Evolutionary conservation across 2,888 invertebrate species (phyloP), one percentile per base, ranked within the genome.

Genomic region (Julus scanicus): DNA sequence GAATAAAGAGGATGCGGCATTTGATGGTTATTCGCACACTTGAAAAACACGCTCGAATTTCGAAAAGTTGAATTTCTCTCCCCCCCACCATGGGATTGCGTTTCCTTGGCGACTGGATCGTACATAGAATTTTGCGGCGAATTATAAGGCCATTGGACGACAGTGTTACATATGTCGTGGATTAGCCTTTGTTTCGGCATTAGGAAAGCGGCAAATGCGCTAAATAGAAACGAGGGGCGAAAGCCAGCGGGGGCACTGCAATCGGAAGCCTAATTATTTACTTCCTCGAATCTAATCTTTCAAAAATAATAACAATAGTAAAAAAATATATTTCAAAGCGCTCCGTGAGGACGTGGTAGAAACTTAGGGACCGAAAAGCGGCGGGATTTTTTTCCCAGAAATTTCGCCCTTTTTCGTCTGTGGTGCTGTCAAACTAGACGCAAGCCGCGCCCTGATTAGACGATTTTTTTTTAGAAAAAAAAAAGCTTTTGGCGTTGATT

Each of bases 161-260:
- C 63, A n/a, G n/a, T 5, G 2, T 63, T 63, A 15, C 71, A 71
- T 71, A 29, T 71, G 71, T 71, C 71, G 71, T 17, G 71, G 71
- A 71, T 71, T 71, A 71, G 71, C 71, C 71, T 71, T 71, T 71
- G 71, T 71, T 71, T 71, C 71, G 71, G 71, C 71, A 71, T 71
- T 8, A 9, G 71, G 2, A 2, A 17, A 57, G 57, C n/a, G n/a
- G n/a, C n/a, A n/a, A n/a, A n/a, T n/a, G n/a, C n/a, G n/a, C 57
- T n/a, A 48, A 53, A 11, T 15, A 53, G 53, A 53, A 15, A 15
- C 53, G 53, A 53, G 53, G 53, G 53, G 15, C 15, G 8, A 13
- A 53, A 53, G 53, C 53, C 53, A 71, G 20, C 71, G 71, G 71
- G 71, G 71, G 71, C 71, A 29, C 71, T 71, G 71, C 71, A 71